Evolutionary conservation across 2,113 vertebrate genomes (phyloP).

Genomic region (Azemiops feae): DNA sequence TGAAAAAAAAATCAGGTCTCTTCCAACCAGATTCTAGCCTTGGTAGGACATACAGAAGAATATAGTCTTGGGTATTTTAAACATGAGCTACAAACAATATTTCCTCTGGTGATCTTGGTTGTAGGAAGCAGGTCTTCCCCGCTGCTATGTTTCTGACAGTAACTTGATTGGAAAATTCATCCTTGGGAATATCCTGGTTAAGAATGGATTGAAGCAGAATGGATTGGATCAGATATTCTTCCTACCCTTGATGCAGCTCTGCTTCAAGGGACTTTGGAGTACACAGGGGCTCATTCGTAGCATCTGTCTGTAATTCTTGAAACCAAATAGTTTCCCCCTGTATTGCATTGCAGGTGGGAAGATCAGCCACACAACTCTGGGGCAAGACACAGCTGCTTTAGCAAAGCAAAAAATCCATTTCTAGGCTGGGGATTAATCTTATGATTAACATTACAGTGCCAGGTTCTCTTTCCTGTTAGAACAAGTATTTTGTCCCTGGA

Average conservation of each 20-base stretch:
- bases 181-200: neutral
- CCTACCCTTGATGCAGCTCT: neutral
- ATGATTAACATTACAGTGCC: neutral
- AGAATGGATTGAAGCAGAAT: neutral
- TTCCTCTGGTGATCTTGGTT: neutral
- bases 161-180: neutral
- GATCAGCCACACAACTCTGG: neutral
- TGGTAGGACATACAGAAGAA: neutral
- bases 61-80: neutral
- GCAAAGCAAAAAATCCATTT: neutral
- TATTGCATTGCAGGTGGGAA: neutral
- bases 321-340: neutral
- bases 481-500: neutral
- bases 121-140: neutral
- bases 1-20: neutral
- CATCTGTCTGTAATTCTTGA: neutral
- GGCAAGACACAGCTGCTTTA: neutral
- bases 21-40: neutral
- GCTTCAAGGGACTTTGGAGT: neutral
- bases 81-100: neutral
- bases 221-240: neutral
- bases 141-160: neutral
- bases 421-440: neutral
- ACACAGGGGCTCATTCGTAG: neutral
- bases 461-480: neutral